Evolutionary conservation across 2,888 invertebrate species (phyloP), one percentile per base, ranked within the genome.

Genomic region (Eulithis prunata): DNA sequence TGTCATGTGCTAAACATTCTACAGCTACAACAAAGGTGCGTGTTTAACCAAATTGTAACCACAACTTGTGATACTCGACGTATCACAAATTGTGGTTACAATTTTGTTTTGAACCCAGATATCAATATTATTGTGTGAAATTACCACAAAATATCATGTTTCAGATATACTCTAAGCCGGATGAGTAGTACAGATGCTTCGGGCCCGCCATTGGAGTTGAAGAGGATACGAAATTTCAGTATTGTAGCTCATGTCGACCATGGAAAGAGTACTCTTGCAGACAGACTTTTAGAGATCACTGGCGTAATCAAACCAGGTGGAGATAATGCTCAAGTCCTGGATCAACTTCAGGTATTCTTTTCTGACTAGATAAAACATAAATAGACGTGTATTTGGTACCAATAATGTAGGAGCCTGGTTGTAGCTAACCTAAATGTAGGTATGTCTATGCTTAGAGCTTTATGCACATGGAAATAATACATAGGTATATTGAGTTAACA

Each of bases 221-320:
- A 74, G 49, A 87, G 81, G 72, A 98, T 98, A 52, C 94, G 99
- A 64, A 99, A 99, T 86, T 99, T 99, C 82, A 97, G 98, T 87
- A 99, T 99, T 78, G 98, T 99, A 70, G 99, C 99, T n/a, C 99
- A 99, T 90, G 97, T 99, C 1, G 99, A 99, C 87, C 99, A 99
- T 93, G 99, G 99, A 0, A 99, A 99, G 92, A 98, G 98, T 86
- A 99, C 99, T 0, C 90, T 99, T 65, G 99, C 99, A 0, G 99
- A 99, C 86, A 94, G 99, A 63, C 87, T 99, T n/a, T 88, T 99
- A 12, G 99, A 99, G 94, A 89, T 97, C 62, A 98, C 99, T 14
- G 99, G 98, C 73, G 96, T 95, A 0, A 95, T 97, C 63, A 94
- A 95, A 79, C 91, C 91, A 0, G 95, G 95, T 38, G 91, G 93